phyloP scores from a whole-genome alignment of 1,140 invertebrate genomes.

The Caenorhabditis briggsae region DNA sequence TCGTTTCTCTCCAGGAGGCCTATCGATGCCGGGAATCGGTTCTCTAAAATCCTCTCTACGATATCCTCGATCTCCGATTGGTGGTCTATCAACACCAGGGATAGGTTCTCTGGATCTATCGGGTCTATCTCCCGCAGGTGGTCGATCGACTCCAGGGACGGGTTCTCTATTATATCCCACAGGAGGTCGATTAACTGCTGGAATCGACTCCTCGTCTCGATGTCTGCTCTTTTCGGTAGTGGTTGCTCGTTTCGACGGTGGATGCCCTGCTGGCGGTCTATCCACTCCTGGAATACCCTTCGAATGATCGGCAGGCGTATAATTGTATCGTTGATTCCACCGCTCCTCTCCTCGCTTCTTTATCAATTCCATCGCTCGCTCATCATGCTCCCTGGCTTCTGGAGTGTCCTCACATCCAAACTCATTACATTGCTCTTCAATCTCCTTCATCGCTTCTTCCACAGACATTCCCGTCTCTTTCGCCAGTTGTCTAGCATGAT shows the following conservation, averaged over 20 bases:
- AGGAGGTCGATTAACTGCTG: constrained; percentile 27
- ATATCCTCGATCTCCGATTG: neutral
- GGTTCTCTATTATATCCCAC: neutral
- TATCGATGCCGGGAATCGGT: constrained; percentile 3
- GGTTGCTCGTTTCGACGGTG: neutral
- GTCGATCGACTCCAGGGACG: neutral
- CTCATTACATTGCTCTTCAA: constrained; percentile 30
- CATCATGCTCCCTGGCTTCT: constrained; percentile 5
- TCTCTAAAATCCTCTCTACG: neutral
- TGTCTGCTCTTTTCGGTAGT: too few relatives aligned
- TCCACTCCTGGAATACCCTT: constrained; percentile 38
- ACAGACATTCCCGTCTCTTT: constrained; percentile 16
- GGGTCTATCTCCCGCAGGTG: neutral
- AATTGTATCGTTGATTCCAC: constrained; percentile 35
- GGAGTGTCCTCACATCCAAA: neutral
- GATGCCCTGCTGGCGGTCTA: neutral
- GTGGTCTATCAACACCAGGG: constrained; percentile 15
- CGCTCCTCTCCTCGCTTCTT: constrained; percentile 1
- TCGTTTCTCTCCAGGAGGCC: neutral
- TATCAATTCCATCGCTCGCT: neutral
- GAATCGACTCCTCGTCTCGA: neutral
- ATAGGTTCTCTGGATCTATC: neutral
- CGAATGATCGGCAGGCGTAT: constrained; percentile 21
- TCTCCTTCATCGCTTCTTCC: constrained; percentile 32
- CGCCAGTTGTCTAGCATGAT: constrained; percentile 19